Evolutionary conservation across 2,888 invertebrate species (phyloP), one percentile per base, ranked within the genome.

Genomic region (Danaus chrysippus): DNA sequence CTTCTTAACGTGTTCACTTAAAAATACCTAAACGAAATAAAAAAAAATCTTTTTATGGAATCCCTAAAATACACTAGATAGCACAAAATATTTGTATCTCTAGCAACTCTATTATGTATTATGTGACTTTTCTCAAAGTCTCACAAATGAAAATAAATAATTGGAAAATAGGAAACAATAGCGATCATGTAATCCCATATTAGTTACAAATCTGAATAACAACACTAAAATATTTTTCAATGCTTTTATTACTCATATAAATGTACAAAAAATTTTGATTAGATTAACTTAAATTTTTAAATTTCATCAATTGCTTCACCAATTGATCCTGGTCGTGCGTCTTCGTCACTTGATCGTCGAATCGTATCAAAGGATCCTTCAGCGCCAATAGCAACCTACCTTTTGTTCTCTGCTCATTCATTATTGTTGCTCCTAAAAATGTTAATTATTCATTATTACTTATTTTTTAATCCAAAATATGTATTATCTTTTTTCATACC

Each of bases 221-320:
- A 34, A 34, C 23, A 8, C 3, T 34, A 5, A 34, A 34, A 34
- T 34, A 8, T 1, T 34, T 34, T 34, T 5, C 23, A 34, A 34
- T 34, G 23, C 0, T 34, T 34, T 46, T 46, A 46, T 5, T n/a
- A 46, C 5, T 62, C 55, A 42, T 64, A 62, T 9, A 61, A 67
- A 62, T 61, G 58, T 67, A 64, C 43, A 61, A 42, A 64, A 59
- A 55, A 42, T 17, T 42, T 17, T n/a, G 17, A 54, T 53, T 55
- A 23, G 53, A 54, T 55, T 56, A 46, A n/a, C 70, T 76, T 70
- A 82, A 74, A 42, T 76, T 79, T 63, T 82, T 79, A 2, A 82
- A 71, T 34, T 79, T 81, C 11, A 79, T 19, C 9, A 85, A 65
- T 64, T 84, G 82, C 60, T 82, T 82, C 6, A 84, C 71, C 9